A percentile compares a stretch with the other conserved stretches of the same genome.
phyloP scores from a whole-genome alignment of 2,113 vertebrate genomes.

The Pogonocichla stellata region DNA sequence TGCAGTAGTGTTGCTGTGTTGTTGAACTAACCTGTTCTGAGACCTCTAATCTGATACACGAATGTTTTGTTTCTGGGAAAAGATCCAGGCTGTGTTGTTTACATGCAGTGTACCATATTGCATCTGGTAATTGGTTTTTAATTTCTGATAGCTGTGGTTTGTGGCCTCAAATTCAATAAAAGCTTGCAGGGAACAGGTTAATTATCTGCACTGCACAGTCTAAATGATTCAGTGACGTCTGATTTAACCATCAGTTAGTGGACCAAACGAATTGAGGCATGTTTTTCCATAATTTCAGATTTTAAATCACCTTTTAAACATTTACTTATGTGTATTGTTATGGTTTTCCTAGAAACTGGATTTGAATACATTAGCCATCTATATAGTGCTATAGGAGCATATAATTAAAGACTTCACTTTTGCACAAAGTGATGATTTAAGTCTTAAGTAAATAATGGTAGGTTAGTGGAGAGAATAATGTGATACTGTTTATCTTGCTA shows the following conservation, averaged over 20 bases:
- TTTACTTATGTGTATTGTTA: neutral
- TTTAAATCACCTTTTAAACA: neutral
- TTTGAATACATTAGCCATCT: neutral
- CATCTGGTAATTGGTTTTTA: neutral
- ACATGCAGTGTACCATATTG: neutral
- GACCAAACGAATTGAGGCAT: neutral
- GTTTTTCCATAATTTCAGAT: neutral
- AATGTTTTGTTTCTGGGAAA: neutral
- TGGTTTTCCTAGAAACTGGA: neutral
- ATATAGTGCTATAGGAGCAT: neutral
- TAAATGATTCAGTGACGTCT: neutral
- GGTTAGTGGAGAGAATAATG: neutral
- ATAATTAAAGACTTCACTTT: neutral
- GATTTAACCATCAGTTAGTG: neutral
- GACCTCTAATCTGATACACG: neutral
- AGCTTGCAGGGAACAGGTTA: neutral
- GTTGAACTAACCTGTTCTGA: neutral
- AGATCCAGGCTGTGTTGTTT: neutral
- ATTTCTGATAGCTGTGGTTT: neutral
- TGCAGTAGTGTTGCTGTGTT: neutral
- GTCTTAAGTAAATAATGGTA: neutral
- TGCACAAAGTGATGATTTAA: neutral
- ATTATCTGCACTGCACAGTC: neutral
- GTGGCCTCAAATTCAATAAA: neutral
- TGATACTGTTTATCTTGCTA: neutral